These are phyloP conservation scores for Tetrax tetrax DNA, from an alignment of 2,113 vertebrate species.

Conservation along the genomic window DNA sequence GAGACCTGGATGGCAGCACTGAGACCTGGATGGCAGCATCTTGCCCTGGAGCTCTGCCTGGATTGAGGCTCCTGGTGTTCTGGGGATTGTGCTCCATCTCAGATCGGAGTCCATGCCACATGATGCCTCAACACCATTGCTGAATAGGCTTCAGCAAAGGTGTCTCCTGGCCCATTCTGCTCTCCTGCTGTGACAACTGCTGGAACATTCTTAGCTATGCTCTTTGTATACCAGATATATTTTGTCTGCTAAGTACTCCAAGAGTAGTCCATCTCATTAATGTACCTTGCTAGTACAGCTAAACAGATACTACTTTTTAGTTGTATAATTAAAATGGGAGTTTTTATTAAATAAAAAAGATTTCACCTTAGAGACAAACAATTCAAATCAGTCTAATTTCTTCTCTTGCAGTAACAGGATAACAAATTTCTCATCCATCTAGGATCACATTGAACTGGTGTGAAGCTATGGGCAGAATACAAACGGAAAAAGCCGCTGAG, in stretches of 20 bases:
- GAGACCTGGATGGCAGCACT: not conserved
- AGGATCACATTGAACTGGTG: not conserved
- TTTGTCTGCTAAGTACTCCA: not conserved
- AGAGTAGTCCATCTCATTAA: not conserved
- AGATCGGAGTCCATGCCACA: not conserved
- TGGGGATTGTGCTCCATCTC: not conserved
- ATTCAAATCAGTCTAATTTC: not conserved
- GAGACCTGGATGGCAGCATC: not conserved
- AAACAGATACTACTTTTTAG: not conserved
- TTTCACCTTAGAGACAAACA: not conserved
- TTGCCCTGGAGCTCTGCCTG: not conserved
- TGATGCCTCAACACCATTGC: not conserved
- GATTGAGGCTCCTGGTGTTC: not conserved
- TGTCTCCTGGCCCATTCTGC: not conserved
- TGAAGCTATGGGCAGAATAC: not conserved
- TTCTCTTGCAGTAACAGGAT: not conserved
- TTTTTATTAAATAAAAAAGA: not conserved
- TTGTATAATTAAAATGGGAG: not conserved
- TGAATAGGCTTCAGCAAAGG: not conserved
- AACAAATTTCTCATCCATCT: not conserved
- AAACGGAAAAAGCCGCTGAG: not conserved
- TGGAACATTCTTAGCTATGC: not conserved
- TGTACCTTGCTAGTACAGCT: not conserved
- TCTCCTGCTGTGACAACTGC: not conserved
- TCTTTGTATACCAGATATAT: not conserved